A percentile compares a stretch with the other conserved stretches of the same genome.
phyloP scores from a whole-genome alignment of 2,888 invertebrate genomes.

The Carabus problematicus region DNA sequence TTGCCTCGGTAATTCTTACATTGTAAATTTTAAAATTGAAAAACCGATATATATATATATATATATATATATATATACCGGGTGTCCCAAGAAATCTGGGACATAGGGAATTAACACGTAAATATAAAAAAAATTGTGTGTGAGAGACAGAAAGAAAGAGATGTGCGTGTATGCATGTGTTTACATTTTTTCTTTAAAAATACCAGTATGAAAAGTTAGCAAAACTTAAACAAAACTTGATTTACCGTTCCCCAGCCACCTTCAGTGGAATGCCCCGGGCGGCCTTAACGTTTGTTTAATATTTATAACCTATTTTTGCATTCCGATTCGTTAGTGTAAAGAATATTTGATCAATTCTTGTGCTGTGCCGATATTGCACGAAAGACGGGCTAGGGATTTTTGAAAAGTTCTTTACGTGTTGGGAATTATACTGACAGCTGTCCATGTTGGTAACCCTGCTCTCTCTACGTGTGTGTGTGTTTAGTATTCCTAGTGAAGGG shows the following conservation, averaged over 20 bases:
- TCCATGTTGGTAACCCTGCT: background rate
- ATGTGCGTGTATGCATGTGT: too few relatives aligned
- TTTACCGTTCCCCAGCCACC: slow-evolving; percentile 35
- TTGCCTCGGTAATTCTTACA: too few relatives aligned
- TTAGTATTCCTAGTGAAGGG: background rate
- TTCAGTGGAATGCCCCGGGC: slow-evolving; percentile 28
- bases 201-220: background rate
- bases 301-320: slow-evolving; percentile 42
- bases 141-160: too few relatives aligned
- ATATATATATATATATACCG: too few relatives aligned
- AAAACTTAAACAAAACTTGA: slow-evolving; percentile 15
- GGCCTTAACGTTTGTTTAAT: slow-evolving; percentile 36
- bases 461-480: slow-evolving; percentile 4
- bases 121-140: too few relatives aligned
- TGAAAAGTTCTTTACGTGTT: slow-evolving; percentile 14
- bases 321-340: slow-evolving; percentile 34
- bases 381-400: slow-evolving; percentile 16
- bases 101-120: too few relatives aligned
- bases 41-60: too few relatives aligned
- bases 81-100: too few relatives aligned
- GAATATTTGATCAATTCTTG: slow-evolving; percentile 26
- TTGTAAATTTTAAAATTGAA: too few relatives aligned
- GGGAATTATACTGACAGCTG: background rate
- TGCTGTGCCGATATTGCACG: background rate
- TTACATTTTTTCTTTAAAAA: too few relatives aligned